A percentile compares a stretch with the other conserved stretches of the same genome.
These are phyloP conservation scores for Tympanoctomys barrerae DNA, from an alignment of 2,797 vertebrate species.

Conservation along the genomic window DNA sequence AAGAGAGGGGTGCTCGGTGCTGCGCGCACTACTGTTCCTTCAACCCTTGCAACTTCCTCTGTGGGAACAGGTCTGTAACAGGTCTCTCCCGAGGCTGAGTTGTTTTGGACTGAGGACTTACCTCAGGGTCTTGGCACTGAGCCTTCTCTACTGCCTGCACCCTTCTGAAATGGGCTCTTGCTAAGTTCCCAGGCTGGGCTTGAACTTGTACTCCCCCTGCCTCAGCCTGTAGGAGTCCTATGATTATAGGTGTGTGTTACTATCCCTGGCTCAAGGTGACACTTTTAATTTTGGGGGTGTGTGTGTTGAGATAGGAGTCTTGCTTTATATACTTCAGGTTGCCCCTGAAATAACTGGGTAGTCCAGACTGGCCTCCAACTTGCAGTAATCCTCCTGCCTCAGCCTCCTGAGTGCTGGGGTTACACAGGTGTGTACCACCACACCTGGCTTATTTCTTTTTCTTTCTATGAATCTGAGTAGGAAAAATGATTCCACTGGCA, in stretches of 20 bases:
- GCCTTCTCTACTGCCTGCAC: not conserved
- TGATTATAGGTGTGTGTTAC: not conserved
- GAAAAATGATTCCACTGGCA: not conserved
- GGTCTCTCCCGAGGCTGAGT: not conserved
- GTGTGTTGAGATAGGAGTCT: no score
- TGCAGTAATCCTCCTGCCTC: not conserved
- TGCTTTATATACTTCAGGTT: no score
- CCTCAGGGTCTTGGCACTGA: not conserved
- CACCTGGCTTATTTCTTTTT: not conserved
- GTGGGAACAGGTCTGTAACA: not conserved
- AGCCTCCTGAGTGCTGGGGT: not conserved
- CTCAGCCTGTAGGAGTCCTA: not conserved
- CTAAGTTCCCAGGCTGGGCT: not conserved
- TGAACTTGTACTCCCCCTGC: not conserved
- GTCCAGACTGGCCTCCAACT: not conserved
- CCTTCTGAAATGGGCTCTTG: not conserved
- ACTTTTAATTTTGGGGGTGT: not conserved
- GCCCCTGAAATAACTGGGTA: no score
- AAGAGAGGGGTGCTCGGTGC: not conserved
- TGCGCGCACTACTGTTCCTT: not conserved
- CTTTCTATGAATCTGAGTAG: conserved; percentile 31
- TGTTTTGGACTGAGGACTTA: not conserved
- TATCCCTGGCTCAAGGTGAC: not conserved
- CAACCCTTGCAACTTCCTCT: conserved; percentile 31
- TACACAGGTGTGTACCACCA: not conserved